Percentiles rank a stretch among this genome's conserved stretches.
Evolutionary conservation across 2,888 invertebrate species (phyloP).

Genomic region (Bedellia somnulentella): DNA sequence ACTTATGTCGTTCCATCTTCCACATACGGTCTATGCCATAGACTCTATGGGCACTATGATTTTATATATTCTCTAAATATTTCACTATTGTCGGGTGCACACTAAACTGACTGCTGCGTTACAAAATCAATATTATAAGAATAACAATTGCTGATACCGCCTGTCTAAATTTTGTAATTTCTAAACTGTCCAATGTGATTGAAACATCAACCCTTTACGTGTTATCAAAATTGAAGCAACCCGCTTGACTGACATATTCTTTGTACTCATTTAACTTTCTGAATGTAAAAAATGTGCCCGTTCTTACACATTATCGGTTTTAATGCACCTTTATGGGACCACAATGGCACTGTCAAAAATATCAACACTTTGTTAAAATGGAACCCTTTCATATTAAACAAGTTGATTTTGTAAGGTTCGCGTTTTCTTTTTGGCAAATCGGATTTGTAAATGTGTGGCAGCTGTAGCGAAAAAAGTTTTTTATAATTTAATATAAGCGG

Average conservation of each 20-base stretch:
- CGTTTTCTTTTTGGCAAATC: constrained; percentile 25
- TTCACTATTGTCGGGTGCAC: too few relatives aligned
- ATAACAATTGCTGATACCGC: too few relatives aligned
- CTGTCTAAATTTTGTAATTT: too few relatives aligned
- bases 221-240: constrained; percentile 1
- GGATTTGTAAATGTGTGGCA: constrained; percentile 47
- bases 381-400: constrained; percentile 27
- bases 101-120: too few relatives aligned
- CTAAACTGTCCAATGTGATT: too few relatives aligned
- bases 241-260: constrained; percentile 15
- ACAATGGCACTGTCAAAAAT: constrained; percentile 41
- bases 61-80: too few relatives aligned
- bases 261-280: constrained; percentile 14
- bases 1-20: too few relatives aligned
- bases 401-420: constrained; percentile 38
- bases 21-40: too few relatives aligned
- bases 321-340: constrained; percentile 21
- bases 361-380: constrained; percentile 23
- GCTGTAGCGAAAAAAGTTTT: constrained; percentile 24
- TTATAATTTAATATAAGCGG: too few relatives aligned
- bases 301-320: constrained; percentile 17
- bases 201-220: constrained; percentile 5
- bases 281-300: constrained; percentile 17
- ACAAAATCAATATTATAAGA: too few relatives aligned
- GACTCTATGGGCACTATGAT: too few relatives aligned